A percentile compares a stretch with the other conserved stretches of the same genome.
phyloP scores from a whole-genome alignment of 2,113 vertebrate genomes.

The Raphicerus campestris region DNA sequence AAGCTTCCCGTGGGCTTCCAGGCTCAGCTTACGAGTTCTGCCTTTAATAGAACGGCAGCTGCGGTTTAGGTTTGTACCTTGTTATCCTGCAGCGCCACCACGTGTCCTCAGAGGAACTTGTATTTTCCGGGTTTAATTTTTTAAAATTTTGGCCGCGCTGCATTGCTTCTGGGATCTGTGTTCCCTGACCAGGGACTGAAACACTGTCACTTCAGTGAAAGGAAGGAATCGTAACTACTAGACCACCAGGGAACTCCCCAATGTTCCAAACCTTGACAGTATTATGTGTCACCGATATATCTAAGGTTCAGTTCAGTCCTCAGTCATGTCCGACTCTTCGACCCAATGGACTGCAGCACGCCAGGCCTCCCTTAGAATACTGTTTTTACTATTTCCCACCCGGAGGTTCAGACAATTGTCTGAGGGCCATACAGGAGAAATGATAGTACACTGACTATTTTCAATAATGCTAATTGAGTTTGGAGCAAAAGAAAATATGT shows the following conservation, averaged over 20 bases:
- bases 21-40: neutral
- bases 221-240: neutral
- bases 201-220: neutral
- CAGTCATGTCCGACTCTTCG: neutral
- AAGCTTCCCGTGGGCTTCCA: neutral
- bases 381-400: neutral
- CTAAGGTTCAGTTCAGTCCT: neutral
- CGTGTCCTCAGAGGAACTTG: slow-evolving; percentile 29
- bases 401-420: neutral
- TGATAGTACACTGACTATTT: neutral
- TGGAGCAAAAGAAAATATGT: neutral
- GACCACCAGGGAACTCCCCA: neutral
- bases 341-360: neutral
- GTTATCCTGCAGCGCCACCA: slow-evolving; percentile 72
- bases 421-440: neutral
- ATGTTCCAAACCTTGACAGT: neutral
- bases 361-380: neutral
- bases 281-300: neutral
- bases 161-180: neutral
- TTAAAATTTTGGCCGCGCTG: neutral
- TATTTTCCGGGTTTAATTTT: neutral
- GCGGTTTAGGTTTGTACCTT: neutral
- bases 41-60: neutral
- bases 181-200: neutral
- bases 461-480: neutral